Evolutionary conservation across 2,888 invertebrate genomes (phyloP).

Genomic region (Melanotus villosus): DNA sequence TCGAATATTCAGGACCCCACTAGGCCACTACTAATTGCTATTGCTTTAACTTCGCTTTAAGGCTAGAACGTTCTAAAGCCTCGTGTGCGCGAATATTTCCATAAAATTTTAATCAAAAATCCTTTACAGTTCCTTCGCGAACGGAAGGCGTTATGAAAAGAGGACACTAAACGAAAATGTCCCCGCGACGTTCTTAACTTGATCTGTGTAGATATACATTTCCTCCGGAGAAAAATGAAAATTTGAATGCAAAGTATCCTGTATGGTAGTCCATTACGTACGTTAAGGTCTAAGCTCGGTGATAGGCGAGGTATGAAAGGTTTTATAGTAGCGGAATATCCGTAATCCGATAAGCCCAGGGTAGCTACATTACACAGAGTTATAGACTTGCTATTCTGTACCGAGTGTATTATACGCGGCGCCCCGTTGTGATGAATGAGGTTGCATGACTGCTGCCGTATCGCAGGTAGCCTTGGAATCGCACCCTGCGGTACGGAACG

Average conservation of each 20-base stretch:
- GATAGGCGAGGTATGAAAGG: slow-evolving; percentile 45
- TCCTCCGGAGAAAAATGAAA: slow-evolving; percentile 13
- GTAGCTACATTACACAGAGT: slow-evolving; percentile 43
- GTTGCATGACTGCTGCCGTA: slow-evolving; percentile 39
- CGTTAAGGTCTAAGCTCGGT: slow-evolving; percentile 31
- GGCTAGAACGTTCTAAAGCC: no score
- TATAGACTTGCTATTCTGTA: slow-evolving; percentile 43
- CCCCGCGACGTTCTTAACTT: background rate
- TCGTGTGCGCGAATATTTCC: no score
- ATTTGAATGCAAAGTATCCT: slow-evolving; percentile 27
- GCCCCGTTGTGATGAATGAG: slow-evolving; percentile 45
- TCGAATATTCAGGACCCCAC: no score
- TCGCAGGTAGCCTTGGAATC: slow-evolving; percentile 29
- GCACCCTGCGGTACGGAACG: slow-evolving; percentile 25
- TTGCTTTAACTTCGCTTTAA: no score
- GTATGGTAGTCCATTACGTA: slow-evolving; percentile 32
- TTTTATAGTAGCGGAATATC: slow-evolving; percentile 41
- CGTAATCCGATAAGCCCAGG: slow-evolving; percentile 45
- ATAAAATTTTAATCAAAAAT: no score
- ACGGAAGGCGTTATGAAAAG: background rate
- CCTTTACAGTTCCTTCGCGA: background rate
- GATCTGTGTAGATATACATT: slow-evolving; percentile 10
- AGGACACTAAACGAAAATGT: slow-evolving; percentile 4
- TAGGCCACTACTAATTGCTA: no score
- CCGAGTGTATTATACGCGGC: slow-evolving; percentile 44